Evolutionary conservation across 2,888 invertebrate species (phyloP), one percentile per base, ranked within the genome.

Genomic region (Drosophila quinaria): DNA sequence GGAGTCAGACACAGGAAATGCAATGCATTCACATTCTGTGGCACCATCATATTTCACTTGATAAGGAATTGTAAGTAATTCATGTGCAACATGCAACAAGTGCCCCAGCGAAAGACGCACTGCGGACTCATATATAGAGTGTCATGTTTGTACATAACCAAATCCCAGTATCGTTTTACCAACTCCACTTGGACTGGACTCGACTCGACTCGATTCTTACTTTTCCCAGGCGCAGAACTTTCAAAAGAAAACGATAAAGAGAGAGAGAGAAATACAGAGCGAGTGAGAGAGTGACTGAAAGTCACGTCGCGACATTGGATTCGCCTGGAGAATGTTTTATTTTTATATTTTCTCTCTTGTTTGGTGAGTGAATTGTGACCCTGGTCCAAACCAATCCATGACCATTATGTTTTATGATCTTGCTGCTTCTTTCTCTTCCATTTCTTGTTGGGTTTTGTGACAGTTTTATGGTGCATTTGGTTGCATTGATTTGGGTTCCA

Each of bases 381-480:
- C 70, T 46, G 60, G 52, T 51, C 25, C 39, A 58, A 37, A 47
- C 9, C 49, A 59, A 59, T 47, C 71, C 61, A 63, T 63, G 79
- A 69, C 63, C 80, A 80, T 58, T 86, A 83, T 88, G 78, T 82
- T 88, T 88, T 88, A 88, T 86, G 83, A 61, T 52, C 42, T 49
- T 50, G 25, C 19, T 37, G 33, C 33, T 25, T 44, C 11, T 11
- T 25, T 37, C 42, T 31, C 54, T 46, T 15, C 15, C 19, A 35
- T n/a, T 19, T 25, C 11, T 15, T 25, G 42, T 17, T 35, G 29
- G 29, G 37, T 41, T 41, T 64, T 80, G 73, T 86, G 84, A 84
- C 89, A 88, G 76, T 89, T 88, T 84, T 84, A 83, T 89, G 84
- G 70, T 64, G 76, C 80, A 73, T 78, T 78, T 76, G 66, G 63